Evolutionary conservation across 2,113 vertebrate species (phyloP).

Genomic region (Fukomys damarensis): DNA sequence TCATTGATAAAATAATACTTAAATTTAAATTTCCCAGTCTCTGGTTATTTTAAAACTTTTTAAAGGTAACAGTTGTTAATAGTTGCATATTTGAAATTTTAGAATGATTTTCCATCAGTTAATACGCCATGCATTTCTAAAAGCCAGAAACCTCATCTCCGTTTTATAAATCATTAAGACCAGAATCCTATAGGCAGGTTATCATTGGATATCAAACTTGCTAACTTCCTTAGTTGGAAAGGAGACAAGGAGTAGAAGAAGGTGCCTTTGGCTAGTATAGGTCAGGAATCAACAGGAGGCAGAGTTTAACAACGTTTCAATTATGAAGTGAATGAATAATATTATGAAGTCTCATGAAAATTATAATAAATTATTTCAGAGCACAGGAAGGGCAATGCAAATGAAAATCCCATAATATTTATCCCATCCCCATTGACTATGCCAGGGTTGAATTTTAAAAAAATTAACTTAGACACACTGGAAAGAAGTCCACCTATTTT

Average conservation of each 20-base stretch:
- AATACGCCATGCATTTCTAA: neutral
- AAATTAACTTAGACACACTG: constrained; percentile 63
- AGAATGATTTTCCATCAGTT: neutral
- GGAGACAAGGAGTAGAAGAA: constrained; percentile 66
- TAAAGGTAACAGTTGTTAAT: neutral
- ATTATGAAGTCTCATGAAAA: constrained; percentile 81
- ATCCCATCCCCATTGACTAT: constrained; percentile 68
- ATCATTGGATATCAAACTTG: constrained; percentile 23
- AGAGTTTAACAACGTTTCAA: constrained; percentile 80
- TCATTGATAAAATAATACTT: neutral
- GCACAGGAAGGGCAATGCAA: constrained; percentile 83
- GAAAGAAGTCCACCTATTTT: constrained; percentile 63
- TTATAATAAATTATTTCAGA: constrained; percentile 83
- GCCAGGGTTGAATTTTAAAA: constrained; percentile 65
- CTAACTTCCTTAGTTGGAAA: constrained; percentile 53
- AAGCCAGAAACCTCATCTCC: neutral
- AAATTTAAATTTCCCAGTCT: constrained; percentile 12
- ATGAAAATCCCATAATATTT: constrained; percentile 79
- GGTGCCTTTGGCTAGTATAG: constrained; percentile 79
- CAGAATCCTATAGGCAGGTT: neutral
- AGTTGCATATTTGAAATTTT: neutral
- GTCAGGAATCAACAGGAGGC: constrained; percentile 83
- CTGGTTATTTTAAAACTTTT: neutral
- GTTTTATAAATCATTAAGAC: constrained; percentile 16
- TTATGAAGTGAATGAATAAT: constrained; percentile 83